Evolutionary conservation across 2,888 invertebrate species (phyloP).

Genomic region (Labia minor): DNA sequence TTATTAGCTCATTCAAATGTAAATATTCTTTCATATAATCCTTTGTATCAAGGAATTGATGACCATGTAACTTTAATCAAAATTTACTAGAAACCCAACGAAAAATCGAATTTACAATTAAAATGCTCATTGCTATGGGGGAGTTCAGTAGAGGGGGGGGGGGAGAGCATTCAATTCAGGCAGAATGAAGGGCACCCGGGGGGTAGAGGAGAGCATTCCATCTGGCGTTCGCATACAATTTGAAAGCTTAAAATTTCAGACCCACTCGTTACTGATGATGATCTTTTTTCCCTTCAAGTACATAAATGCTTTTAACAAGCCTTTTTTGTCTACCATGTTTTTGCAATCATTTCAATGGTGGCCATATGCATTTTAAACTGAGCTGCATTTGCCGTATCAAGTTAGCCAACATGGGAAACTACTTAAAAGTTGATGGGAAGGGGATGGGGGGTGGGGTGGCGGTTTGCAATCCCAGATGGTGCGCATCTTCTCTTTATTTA

Average conservation of each 20-base stretch:
- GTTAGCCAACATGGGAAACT: background rate
- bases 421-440: background rate
- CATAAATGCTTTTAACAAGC: constrained; percentile 2
- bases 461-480: background rate
- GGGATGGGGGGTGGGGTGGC: background rate
- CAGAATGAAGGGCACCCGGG: background rate
- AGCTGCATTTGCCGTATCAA: background rate
- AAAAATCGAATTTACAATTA: constrained; percentile 7
- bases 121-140: background rate
- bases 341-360: constrained; percentile 1
- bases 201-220: background rate
- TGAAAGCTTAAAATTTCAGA: constrained; percentile 9
- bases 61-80: constrained; percentile 1
- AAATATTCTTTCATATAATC: constrained; percentile 13
- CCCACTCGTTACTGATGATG: constrained; percentile 5
- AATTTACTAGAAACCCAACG: background rate
- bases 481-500: no score
- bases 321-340: background rate
- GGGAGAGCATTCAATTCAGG: background rate
- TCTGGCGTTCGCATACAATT: background rate
- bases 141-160: background rate
- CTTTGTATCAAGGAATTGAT: constrained; percentile 13
- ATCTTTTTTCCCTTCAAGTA: background rate
- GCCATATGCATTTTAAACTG: constrained; percentile 1
- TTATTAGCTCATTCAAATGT: constrained; percentile 8